Evolutionary conservation across 1,140 invertebrate species (phyloP).

Genomic region (Polypedilum vanderplanki): DNA sequence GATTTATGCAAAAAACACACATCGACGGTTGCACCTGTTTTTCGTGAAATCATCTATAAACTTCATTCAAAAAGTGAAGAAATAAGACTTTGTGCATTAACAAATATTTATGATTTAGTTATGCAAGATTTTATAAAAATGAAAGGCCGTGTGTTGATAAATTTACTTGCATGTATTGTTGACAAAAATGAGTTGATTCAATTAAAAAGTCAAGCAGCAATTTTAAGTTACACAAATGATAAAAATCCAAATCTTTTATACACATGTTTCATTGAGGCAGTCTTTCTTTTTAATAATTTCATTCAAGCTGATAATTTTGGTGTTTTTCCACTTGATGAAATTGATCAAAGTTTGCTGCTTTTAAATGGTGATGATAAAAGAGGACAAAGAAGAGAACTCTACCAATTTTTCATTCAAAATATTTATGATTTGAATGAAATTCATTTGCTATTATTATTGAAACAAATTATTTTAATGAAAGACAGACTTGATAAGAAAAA

Average conservation of each 20-base stretch:
- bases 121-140: constrained; percentile 27
- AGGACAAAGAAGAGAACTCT: background rate
- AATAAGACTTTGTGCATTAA: background rate
- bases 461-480: background rate
- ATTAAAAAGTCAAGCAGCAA: constrained; percentile 5
- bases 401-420: background rate
- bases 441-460: background rate
- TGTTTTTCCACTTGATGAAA: constrained; percentile 21
- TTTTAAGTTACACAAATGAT: constrained; percentile 15
- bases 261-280: background rate
- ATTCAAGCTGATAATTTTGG: constrained; percentile 9
- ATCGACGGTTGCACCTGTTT: background rate
- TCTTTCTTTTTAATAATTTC: background rate
- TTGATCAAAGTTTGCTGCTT: background rate
- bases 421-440: constrained; percentile 4
- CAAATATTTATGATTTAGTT: constrained; percentile 21
- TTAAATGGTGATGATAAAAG: background rate
- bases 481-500: constrained; percentile 6
- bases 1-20: constrained; percentile 20
- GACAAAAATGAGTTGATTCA: constrained; percentile 5
- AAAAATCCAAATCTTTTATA: constrained; percentile 14
- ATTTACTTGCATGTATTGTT: constrained; percentile 2
- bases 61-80: constrained; percentile 22
- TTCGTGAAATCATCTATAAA: background rate
- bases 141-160: background rate